Evolutionary conservation across 30 jellyfish, hydroid and myxozoan species (phyloP).

Genomic region (Clytia hemisphaerica): DNA sequence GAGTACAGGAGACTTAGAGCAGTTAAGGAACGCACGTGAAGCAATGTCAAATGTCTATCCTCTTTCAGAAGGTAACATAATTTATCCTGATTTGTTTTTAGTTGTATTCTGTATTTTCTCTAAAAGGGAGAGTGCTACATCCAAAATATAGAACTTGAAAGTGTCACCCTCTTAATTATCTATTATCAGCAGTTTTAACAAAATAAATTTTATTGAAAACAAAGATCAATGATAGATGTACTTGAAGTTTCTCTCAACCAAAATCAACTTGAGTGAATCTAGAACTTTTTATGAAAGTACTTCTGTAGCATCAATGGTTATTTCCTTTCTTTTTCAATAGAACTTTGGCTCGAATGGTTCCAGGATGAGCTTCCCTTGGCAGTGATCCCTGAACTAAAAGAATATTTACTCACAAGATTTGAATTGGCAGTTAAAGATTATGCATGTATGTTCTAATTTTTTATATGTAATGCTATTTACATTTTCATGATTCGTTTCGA

Average conservation of each 20-base stretch:
- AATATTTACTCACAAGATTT: constrained; percentile 43
- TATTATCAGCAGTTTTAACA: too few species aligned
- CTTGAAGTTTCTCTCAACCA: too few species aligned
- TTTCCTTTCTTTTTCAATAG: constrained; percentile 20
- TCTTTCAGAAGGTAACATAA: constrained; percentile 64
- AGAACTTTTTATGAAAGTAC: too few species aligned
- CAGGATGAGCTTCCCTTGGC: constrained; percentile 76
- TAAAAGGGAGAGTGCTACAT: too few species aligned
- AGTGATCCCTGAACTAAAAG: constrained; percentile 65
- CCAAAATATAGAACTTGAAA: too few species aligned
- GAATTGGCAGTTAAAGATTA: constrained; percentile 86
- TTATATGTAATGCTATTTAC: too few species aligned
- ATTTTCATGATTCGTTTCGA: too few species aligned
- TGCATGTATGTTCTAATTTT: constrained; percentile 28
- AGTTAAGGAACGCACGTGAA: constrained; percentile 79
- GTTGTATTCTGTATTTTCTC: too few species aligned
- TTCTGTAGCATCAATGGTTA: neutral
- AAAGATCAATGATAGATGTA: too few species aligned
- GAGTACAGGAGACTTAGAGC: constrained; percentile 58
- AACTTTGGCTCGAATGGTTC: constrained; percentile 92
- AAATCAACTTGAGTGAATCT: too few species aligned
- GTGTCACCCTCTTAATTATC: too few species aligned
- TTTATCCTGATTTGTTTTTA: neutral
- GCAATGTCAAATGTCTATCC: constrained; percentile 81
- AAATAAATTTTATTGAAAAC: too few species aligned